phyloP scores from a whole-genome alignment of 2,888 invertebrate species.

The Cerceris ruficornis region DNA sequence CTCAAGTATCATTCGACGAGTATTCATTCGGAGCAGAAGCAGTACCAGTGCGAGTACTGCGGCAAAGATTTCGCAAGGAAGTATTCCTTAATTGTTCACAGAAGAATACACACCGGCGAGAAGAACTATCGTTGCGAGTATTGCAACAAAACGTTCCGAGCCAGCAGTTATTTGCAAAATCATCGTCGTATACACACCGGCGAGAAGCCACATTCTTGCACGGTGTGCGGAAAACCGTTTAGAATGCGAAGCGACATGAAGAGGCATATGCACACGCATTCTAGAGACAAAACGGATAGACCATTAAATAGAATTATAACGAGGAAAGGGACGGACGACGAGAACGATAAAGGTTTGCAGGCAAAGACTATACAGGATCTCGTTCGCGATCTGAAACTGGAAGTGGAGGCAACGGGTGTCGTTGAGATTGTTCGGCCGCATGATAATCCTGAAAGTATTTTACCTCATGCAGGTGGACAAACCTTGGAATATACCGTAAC shows the following conservation, averaged over 20 bases:
- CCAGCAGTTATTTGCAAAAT: slow-evolving; percentile 92
- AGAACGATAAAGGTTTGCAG: slow-evolving; percentile 57
- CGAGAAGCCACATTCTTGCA: slow-evolving; percentile 90
- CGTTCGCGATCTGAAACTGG: slow-evolving; percentile 77
- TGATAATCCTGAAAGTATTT: slow-evolving; percentile 77
- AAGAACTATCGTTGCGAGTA: slow-evolving; percentile 93
- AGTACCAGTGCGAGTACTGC: slow-evolving; percentile 94
- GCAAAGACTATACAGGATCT: slow-evolving; percentile 75
- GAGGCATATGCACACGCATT: slow-evolving; percentile 89
- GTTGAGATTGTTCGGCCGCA: slow-evolving; percentile 75
- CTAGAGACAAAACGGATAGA: slow-evolving; percentile 75
- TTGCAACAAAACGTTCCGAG: slow-evolving; percentile 92
- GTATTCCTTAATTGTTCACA: slow-evolving; percentile 92
- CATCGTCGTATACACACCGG: slow-evolving; percentile 94
- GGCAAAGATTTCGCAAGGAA: slow-evolving; percentile 94
- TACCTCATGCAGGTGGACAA: slow-evolving; percentile 75
- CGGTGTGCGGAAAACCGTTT: slow-evolving; percentile 91
- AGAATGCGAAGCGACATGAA: slow-evolving; percentile 90
- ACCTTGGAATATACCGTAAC: slow-evolving; percentile 74
- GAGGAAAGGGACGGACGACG: slow-evolving; percentile 66
- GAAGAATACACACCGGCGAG: slow-evolving; percentile 93
- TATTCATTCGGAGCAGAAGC: slow-evolving; percentile 90
- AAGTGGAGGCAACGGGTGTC: slow-evolving; percentile 74
- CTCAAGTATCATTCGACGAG: slow-evolving; percentile 93
- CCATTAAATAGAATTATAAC: slow-evolving; percentile 67